Conservation (phyloP, 2,888 invertebrate species). For the Brachyptera putata region DNA sequence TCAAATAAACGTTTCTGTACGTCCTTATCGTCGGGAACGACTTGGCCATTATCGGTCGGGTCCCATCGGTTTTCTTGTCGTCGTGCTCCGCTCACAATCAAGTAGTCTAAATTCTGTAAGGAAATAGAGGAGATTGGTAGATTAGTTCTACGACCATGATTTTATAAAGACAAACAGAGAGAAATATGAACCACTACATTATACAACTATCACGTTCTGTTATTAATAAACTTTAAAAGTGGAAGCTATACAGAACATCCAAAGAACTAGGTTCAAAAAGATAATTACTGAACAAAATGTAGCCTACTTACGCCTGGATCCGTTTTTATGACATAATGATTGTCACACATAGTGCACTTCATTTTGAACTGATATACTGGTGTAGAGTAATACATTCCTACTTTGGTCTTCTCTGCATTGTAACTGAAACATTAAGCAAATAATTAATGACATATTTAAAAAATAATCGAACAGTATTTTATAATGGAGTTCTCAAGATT, state of each 20-base stretch:
- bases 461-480: background rate
- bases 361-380: constrained; percentile 97
- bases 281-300: background rate
- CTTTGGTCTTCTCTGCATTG: constrained; percentile 87
- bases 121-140: too few relatives aligned
- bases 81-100: constrained; percentile 89
- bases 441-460: background rate
- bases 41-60: constrained; percentile 90
- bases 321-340: constrained; percentile 96
- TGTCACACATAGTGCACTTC: constrained; percentile 98
- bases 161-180: too few relatives aligned
- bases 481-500: too few relatives aligned
- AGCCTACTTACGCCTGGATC: constrained; percentile 80
- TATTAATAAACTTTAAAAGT: too few relatives aligned
- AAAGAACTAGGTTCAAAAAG: background rate
- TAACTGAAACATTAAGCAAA: constrained; percentile 57
- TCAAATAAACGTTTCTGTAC: constrained; percentile 83
- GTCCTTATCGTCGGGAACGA: constrained; percentile 88
- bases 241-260: too few relatives aligned
- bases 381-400: constrained; percentile 97
- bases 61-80: constrained; percentile 99
- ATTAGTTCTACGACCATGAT: too few relatives aligned
- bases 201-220: too few relatives aligned
- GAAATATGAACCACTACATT: too few relatives aligned
- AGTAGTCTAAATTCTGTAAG: constrained; percentile 93